Percentiles rank a stretch among this genome's conserved stretches.
Evolutionary conservation across 2,888 invertebrate genomes (phyloP).

Genomic region (Micoletzkya japonica): DNA sequence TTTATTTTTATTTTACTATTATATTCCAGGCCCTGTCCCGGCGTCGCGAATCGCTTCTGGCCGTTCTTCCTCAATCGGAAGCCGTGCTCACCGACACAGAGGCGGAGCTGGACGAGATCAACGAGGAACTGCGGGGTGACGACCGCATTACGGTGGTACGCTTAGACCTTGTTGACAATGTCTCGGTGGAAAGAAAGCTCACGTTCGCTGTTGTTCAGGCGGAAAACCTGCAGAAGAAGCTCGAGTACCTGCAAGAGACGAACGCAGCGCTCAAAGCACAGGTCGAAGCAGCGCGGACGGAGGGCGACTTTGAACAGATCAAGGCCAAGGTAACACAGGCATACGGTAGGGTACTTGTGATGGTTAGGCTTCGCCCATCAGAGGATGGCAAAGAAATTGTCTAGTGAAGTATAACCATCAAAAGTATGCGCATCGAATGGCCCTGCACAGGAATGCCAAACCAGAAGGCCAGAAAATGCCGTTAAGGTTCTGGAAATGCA

Average conservation of each 20-base stretch:
- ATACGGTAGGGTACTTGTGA: too few relatives aligned
- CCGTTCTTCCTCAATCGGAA: conserved; percentile 1
- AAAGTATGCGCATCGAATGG: too few relatives aligned
- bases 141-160: conserved; percentile 6
- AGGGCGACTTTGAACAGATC: conserved; percentile 39
- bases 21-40: neutral
- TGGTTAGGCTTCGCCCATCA: too few relatives aligned
- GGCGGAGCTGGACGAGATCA: conserved; percentile 15
- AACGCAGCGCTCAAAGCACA: conserved; percentile 32
- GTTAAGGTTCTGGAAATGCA: neutral
- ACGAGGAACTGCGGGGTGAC: conserved; percentile 16
- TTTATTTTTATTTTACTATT: neutral
- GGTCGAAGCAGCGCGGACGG: conserved; percentile 33
- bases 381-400: neutral
- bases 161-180: neutral
- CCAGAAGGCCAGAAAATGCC: too few relatives aligned
- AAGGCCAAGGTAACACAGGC: conserved; percentile 45
- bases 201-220: conserved; percentile 29
- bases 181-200: neutral
- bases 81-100: conserved; percentile 7
- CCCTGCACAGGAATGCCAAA: too few relatives aligned
- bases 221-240: conserved; percentile 30
- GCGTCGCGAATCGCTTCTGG: neutral
- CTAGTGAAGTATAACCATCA: too few relatives aligned
- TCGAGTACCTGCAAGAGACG: conserved; percentile 34